Percentiles rank a stretch among this genome's conserved stretches.
Conservation (phyloP, 92 coral and sea anemone genomes). For the Epizoanthus stellaris region DNA sequence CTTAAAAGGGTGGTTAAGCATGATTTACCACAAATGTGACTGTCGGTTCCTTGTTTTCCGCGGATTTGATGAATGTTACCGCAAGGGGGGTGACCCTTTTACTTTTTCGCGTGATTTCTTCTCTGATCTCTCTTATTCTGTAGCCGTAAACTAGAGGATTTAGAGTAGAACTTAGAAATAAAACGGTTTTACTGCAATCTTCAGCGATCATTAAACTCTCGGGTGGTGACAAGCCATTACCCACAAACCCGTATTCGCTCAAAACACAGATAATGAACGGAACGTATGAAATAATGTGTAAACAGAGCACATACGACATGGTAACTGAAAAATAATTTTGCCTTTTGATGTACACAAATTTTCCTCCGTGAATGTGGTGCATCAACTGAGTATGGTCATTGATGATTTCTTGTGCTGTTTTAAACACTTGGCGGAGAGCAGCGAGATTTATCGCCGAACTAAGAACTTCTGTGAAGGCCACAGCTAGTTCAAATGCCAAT, state of each 20-base stretch:
- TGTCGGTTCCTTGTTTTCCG: too few relatives aligned
- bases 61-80: too few relatives aligned
- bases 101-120: not conserved
- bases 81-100: not conserved
- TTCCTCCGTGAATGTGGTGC: not conserved
- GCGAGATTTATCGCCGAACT: not conserved
- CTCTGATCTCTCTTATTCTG: not conserved
- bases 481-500: not conserved
- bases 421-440: not conserved
- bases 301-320: not conserved
- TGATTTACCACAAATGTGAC: too few relatives aligned
- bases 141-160: slow-evolving; percentile 2
- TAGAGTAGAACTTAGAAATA: not conserved
- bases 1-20: too few relatives aligned
- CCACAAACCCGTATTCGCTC: not conserved
- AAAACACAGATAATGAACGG: not conserved
- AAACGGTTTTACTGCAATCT: not conserved
- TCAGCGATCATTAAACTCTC: too few relatives aligned
- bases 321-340: not conserved
- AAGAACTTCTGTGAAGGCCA: not conserved
- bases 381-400: not conserved
- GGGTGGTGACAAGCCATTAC: too few relatives aligned
- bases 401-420: not conserved
- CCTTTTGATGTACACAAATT: not conserved
- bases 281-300: not conserved